Percentiles rank a stretch among this genome's conserved stretches.
phyloP scores from a whole-genome alignment of 2,797 vertebrate genomes.

The Cryptoprocta ferox region DNA sequence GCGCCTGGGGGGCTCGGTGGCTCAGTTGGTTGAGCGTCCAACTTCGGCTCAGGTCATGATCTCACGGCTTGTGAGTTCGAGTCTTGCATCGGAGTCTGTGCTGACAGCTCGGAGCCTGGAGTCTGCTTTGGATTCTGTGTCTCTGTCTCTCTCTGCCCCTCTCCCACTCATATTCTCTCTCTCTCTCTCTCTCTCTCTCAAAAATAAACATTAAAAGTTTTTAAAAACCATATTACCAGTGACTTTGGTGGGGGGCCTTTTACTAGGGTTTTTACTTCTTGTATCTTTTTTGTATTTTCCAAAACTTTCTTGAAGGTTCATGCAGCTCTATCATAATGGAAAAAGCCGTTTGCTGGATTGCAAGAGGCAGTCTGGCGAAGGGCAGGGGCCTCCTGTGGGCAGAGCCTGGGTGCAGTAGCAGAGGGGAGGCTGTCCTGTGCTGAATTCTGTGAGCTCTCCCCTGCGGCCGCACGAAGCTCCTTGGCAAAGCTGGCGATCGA shows the following conservation, averaged over 20 bases:
- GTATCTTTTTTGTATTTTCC: background rate
- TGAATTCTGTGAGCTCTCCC: background rate
- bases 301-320: background rate
- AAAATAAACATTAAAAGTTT: too few relatives aligned
- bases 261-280: background rate
- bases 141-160: too few relatives aligned
- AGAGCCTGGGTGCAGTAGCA: background rate
- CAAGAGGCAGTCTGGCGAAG: background rate
- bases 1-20: too few relatives aligned
- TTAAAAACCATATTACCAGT: background rate
- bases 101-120: too few relatives aligned
- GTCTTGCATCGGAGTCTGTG: too few relatives aligned
- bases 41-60: too few relatives aligned
- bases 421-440: rapidly evolving
- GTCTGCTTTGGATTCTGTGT: too few relatives aligned
- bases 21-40: too few relatives aligned
- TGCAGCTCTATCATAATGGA: background rate
- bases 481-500: background rate
- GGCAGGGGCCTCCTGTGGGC: background rate
- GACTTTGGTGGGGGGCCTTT: background rate
- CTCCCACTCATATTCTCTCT: too few relatives aligned
- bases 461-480: background rate
- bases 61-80: too few relatives aligned
- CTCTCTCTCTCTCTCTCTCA: too few relatives aligned
- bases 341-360: background rate